Percentiles rank a stretch among this genome's conserved stretches.
Conservation (phyloP, 2,797 vertebrate species). For the Manis pentadactyla region DNA sequence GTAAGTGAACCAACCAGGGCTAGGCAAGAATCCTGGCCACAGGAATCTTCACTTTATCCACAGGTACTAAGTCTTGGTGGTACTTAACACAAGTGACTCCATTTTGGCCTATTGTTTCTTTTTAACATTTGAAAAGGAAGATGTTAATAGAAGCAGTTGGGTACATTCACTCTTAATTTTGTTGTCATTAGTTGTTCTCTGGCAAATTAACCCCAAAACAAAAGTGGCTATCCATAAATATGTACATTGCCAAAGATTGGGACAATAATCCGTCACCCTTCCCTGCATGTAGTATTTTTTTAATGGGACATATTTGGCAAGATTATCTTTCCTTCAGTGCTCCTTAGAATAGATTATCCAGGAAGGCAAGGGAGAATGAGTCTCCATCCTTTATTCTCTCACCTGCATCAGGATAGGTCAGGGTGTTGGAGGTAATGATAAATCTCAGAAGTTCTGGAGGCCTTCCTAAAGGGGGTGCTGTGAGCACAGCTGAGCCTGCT, state of each 20-base stretch:
- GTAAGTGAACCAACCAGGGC: too few relatives aligned
- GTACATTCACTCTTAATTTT: background rate
- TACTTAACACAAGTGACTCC: too few relatives aligned
- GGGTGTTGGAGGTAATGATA: background rate
- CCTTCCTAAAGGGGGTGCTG: background rate
- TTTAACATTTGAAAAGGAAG: background rate
- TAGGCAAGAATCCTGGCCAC: too few relatives aligned
- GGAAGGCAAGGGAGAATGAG: background rate
- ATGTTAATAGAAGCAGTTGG: background rate
- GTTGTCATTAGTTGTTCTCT: background rate
- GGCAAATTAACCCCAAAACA: background rate
- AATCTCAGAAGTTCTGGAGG: background rate
- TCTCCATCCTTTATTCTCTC: background rate
- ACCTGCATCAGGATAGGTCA: background rate
- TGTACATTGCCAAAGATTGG: background rate
- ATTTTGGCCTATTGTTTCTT: too few relatives aligned
- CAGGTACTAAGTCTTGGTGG: too few relatives aligned
- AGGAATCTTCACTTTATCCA: too few relatives aligned
- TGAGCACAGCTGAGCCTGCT: too few relatives aligned
- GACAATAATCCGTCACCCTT: background rate
- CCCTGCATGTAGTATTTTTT: background rate
- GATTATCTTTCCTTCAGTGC: background rate
- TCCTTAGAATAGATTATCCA: background rate
- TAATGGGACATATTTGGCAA: background rate
- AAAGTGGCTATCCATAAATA: background rate